These are phyloP conservation scores for Sciurus vulgaris DNA, from an alignment of 2,797 vertebrate genomes.

Conservation along the genomic window DNA sequence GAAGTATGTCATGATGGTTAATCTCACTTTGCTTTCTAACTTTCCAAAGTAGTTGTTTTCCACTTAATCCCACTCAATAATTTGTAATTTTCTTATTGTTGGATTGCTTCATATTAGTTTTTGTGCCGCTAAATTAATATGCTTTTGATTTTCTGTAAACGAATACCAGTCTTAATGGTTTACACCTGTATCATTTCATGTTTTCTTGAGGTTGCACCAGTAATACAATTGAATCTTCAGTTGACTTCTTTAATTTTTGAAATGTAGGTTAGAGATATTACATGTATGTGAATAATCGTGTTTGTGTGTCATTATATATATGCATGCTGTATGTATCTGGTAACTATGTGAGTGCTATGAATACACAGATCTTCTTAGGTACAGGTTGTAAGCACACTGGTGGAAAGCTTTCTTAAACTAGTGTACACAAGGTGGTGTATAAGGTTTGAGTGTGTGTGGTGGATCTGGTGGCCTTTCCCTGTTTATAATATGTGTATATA, in stretches of 20 bases:
- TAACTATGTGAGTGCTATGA: not conserved
- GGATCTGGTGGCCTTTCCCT: not conserved
- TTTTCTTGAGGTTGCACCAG: not conserved
- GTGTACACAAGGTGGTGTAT: accelerated
- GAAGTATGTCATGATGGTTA: not conserved
- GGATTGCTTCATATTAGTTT: not conserved
- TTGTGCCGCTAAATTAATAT: not conserved
- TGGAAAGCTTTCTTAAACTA: not conserved
- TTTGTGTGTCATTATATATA: not conserved
- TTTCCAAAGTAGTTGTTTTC: constrained; percentile 39
- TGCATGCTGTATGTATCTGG: not conserved
- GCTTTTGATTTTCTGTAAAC: constrained; percentile 19
- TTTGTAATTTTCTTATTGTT: not conserved
- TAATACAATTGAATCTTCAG: not conserved
- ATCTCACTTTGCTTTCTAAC: constrained; percentile 26
- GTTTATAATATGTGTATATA: too few species aligned
- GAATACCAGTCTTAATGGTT: not conserved
- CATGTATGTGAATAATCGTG: not conserved
- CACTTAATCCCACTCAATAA: not conserved
- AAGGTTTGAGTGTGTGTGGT: too few species aligned
- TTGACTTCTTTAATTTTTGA: not conserved
- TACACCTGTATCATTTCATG: not conserved
- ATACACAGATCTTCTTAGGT: not conserved
- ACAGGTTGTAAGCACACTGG: not conserved
- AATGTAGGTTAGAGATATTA: not conserved